phyloP scores from a whole-genome alignment of 2,113 vertebrate genomes.

The Eurypyga helias region DNA sequence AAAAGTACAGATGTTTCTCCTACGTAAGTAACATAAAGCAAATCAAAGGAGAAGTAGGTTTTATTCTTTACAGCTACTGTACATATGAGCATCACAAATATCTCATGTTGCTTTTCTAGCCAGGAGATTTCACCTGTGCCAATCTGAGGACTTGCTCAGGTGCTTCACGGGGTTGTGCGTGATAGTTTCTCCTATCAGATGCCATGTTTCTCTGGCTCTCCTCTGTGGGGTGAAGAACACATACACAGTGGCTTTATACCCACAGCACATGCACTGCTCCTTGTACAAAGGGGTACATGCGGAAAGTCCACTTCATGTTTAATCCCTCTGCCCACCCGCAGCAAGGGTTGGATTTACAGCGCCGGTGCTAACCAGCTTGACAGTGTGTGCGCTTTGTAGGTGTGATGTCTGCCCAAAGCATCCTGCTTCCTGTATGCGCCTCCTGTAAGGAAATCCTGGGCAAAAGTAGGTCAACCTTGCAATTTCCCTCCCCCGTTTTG shows the following conservation, averaged over 20 bases:
- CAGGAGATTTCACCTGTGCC: background rate
- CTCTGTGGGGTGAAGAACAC: background rate
- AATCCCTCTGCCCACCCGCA: background rate
- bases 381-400: background rate
- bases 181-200: no score
- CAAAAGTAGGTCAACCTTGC: background rate
- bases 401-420: background rate
- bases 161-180: background rate
- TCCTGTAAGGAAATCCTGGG: background rate
- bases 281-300: background rate
- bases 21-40: background rate
- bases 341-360: background rate
- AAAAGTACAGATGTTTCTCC: background rate
- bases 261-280: background rate
- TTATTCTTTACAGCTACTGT: background rate
- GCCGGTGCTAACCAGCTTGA: background rate
- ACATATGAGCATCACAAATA: background rate
- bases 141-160: background rate
- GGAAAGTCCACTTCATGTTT: accelerated
- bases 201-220: background rate
- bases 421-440: accelerated
- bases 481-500: background rate
- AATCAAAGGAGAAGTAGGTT: background rate
- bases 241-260: background rate
- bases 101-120: background rate